Evolutionary conservation across 1,140 invertebrate genomes (phyloP), one percentile per base, ranked within the genome.

Genomic region (Reticulitermes speratus): DNA sequence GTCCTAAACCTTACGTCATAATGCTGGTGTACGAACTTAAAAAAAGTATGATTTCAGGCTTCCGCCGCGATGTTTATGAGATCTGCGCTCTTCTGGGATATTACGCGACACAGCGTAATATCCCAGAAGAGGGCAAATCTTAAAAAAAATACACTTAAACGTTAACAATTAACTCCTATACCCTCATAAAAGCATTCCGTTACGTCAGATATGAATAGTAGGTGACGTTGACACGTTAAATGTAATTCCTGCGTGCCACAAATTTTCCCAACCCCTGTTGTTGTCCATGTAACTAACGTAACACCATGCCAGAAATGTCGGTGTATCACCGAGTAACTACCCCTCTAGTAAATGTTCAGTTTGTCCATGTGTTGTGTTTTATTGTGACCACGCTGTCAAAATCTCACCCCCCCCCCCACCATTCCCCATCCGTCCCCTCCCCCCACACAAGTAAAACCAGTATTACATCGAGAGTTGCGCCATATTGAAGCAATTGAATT

Each of bases 381-480:
- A 85, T 85, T 81, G 85, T 85, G 85, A 69, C 52, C 85, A 55
- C n/a, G 65, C 85, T 85, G 85, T 85, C 85, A 85, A 82, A 85
- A 55, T n/a, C 48, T 52, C 84, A 23, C 84, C 21, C 44, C 52
- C 6, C n/a, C 44, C 30, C n/a, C 84, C 48, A 25, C 84, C 21
- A 2, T 19, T 44, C 48, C 84, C 38, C 38, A 12, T 14, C 44
- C 25, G n/a, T 38, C 38, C 38, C 38, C 38, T 5, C 38, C 38
- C 38, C 38, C 2, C 5, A 38, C 9, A 38, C n/a, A 55, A 38
- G 11, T 23, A 23, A 44, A 85, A 32, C 32, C 84, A 23, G 52
- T 44, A 85, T 52, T 25, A 25, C 84, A 45, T 32, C 82, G 82
- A 44, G 44, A 12, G 38, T 45, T 44, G 84, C 52, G 48, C 48